Evolutionary conservation across 1,140 invertebrate genomes (phyloP).

Genomic region (Hetaerina americana): DNA sequence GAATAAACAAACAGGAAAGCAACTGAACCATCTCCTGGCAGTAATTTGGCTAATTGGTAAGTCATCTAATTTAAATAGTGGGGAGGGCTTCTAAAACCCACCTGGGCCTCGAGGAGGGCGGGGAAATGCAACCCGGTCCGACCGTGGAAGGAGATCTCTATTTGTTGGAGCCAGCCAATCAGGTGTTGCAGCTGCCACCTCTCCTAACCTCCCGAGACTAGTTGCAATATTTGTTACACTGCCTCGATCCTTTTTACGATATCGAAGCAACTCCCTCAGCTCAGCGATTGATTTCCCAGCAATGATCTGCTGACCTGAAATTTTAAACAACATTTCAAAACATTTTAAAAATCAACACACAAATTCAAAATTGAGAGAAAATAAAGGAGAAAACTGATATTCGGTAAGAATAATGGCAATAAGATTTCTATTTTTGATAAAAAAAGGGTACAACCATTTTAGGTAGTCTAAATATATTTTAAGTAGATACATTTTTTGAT

Average conservation of each 20-base stretch:
- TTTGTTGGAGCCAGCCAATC: constrained; percentile 73
- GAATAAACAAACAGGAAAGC: not conserved
- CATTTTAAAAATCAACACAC: too few relatives aligned
- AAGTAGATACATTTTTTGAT: too few relatives aligned
- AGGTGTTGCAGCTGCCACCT: constrained; percentile 37
- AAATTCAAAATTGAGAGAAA: too few relatives aligned
- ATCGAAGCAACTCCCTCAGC: constrained; percentile 40
- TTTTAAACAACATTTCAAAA: not conserved
- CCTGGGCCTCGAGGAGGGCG: constrained; percentile 72
- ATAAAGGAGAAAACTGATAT: too few relatives aligned
- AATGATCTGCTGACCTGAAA: constrained; percentile 43
- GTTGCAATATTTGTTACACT: constrained; percentile 64
- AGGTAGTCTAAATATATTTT: too few relatives aligned
- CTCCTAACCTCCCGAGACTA: constrained; percentile 46
- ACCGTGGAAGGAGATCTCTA: constrained; percentile 61
- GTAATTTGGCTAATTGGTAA: too few relatives aligned
- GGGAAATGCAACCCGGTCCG: constrained; percentile 67
- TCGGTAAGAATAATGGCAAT: too few relatives aligned
- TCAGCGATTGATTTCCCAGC: constrained; percentile 43
- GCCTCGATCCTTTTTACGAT: constrained; percentile 42
- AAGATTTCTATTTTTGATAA: too few relatives aligned
- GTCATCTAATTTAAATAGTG: too few relatives aligned
- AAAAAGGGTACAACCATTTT: too few relatives aligned
- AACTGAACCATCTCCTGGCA: not conserved
- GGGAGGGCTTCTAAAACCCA: constrained; percentile 20